phyloP scores from a whole-genome alignment of 2,797 vertebrate genomes.

The Liparis tanakae region DNA sequence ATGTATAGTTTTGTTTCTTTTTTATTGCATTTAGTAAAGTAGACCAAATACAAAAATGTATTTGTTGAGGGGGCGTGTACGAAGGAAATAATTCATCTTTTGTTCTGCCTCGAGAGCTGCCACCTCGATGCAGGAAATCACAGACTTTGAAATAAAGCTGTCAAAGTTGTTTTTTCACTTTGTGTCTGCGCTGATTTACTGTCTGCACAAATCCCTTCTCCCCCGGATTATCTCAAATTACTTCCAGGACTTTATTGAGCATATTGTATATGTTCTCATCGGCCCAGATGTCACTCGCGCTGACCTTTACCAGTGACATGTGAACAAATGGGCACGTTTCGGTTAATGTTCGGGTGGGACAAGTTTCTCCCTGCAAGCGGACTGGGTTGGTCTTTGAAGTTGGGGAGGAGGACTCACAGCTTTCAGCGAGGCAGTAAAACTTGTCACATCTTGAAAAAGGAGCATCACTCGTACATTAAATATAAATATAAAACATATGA shows the following conservation, averaged over 20 bases:
- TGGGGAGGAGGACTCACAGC: neutral
- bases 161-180: neutral
- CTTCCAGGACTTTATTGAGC: neutral
- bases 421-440: constrained; percentile 10
- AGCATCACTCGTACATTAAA: neutral
- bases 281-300: neutral
- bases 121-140: neutral
- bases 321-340: neutral
- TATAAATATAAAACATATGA: neutral
- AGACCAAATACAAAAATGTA: no score
- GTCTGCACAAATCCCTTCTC: neutral
- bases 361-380: no score
- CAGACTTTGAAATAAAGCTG: neutral
- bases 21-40: neutral
- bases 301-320: neutral
- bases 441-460: neutral
- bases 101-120: neutral
- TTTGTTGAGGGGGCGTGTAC: no score
- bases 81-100: no score
- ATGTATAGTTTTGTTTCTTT: neutral
- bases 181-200: neutral
- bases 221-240: neutral
- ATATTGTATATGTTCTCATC: neutral
- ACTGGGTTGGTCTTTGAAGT: no score
- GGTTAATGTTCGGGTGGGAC: no score